Percentiles rank a stretch among this genome's conserved stretches.
phyloP scores from a whole-genome alignment of 2,888 invertebrate species.

The Macrosoma leucophasiata region DNA sequence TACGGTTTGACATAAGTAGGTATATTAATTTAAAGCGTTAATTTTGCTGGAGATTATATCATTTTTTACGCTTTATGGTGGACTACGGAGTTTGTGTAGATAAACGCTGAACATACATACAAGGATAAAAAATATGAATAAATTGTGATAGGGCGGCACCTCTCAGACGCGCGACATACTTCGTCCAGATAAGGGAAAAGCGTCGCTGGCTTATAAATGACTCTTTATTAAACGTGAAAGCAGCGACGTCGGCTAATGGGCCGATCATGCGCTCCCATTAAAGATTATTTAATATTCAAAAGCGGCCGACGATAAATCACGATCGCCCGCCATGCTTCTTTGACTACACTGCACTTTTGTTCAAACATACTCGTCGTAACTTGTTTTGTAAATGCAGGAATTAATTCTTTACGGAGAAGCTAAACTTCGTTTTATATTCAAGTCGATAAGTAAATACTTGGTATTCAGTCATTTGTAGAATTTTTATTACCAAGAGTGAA shows the following conservation, averaged over 20 bases:
- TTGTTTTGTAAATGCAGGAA: slow-evolving; percentile 43
- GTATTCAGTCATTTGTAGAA: too few relatives aligned
- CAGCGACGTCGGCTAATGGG: slow-evolving; percentile 74
- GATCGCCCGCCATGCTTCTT: slow-evolving; percentile 68
- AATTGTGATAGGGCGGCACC: slow-evolving; percentile 72
- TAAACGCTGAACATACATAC: slow-evolving; percentile 25
- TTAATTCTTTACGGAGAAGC: slow-evolving; percentile 25
- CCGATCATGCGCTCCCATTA: slow-evolving; percentile 76
- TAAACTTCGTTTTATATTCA: too few relatives aligned
- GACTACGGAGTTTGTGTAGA: slow-evolving; percentile 13
- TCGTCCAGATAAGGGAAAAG: slow-evolving; percentile 71
- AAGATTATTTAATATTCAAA: slow-evolving; percentile 77
- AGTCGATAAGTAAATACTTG: too few relatives aligned
- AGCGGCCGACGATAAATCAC: slow-evolving; percentile 72
- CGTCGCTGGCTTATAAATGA: slow-evolving; percentile 73
- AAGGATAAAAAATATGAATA: slow-evolving; percentile 73
- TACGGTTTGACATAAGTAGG: too few relatives aligned
- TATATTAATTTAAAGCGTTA: too few relatives aligned
- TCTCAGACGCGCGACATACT: slow-evolving; percentile 71
- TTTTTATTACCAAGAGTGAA: too few relatives aligned
- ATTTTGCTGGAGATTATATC: too few relatives aligned
- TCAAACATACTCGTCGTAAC: slow-evolving; percentile 36
- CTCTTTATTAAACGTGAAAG: slow-evolving; percentile 76
- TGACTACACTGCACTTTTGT: slow-evolving; percentile 68
- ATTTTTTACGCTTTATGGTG: slow-evolving; percentile 1